Evolutionary conservation across 2,888 invertebrate genomes (phyloP).

Genomic region (Eumerus sabulonum): DNA sequence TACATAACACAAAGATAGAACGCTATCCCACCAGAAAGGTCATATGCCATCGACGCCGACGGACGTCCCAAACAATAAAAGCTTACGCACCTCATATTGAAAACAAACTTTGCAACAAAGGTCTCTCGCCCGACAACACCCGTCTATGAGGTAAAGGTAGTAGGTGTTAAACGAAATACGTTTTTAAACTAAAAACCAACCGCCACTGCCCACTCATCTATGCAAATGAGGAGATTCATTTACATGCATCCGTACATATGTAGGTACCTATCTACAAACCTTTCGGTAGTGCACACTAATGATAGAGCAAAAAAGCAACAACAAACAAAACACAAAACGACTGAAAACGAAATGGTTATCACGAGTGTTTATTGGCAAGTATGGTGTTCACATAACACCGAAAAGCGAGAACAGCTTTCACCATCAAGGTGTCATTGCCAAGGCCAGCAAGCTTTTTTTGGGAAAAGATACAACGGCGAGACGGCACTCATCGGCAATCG

Average conservation of each 20-base stretch:
- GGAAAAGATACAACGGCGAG: slow-evolving; percentile 49
- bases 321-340: too few species aligned
- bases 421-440: slow-evolving; percentile 68
- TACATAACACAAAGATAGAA: slow-evolving; percentile 35
- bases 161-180: too few species aligned
- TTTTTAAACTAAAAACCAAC: too few species aligned
- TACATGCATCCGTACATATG: too few species aligned
- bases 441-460: slow-evolving; percentile 66
- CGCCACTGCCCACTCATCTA: too few species aligned
- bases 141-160: too few species aligned
- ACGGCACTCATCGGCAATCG: slow-evolving; percentile 47
- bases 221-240: too few species aligned
- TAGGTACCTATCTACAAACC: too few species aligned
- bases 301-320: too few species aligned
- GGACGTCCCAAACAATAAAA: not conserved
- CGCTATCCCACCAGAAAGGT: slow-evolving; percentile 29
- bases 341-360: slow-evolving; percentile 17
- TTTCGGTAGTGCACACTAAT: slow-evolving; percentile 1
- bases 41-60: slow-evolving; percentile 32
- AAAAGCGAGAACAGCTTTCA: slow-evolving; percentile 67
- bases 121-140: not conserved
- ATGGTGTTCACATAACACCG: slow-evolving; percentile 60
- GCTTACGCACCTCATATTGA: slow-evolving; percentile 15
- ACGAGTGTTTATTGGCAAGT: slow-evolving; percentile 44
- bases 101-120: slow-evolving; percentile 16